Evolutionary conservation across 2,113 vertebrate species (phyloP).

Genomic region (Seriola aureovittata): DNA sequence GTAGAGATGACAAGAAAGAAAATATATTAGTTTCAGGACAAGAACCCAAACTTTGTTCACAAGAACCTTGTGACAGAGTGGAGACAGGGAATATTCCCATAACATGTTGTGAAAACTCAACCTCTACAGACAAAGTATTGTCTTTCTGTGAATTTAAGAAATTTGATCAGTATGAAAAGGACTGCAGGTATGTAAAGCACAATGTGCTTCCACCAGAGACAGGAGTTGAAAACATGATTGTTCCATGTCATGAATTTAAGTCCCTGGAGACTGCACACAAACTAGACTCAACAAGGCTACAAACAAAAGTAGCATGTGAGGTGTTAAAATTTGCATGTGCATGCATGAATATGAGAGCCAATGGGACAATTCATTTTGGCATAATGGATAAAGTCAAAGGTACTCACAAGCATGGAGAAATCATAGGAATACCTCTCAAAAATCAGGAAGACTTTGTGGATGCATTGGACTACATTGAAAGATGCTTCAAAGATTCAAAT

Average conservation of each 20-base stretch:
- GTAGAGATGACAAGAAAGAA: neutral
- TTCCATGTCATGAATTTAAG: constrained; percentile 86
- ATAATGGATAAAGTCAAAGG: constrained; percentile 74
- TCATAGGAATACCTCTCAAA: constrained; percentile 65
- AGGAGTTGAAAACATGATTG: constrained; percentile 75
- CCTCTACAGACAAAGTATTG: accelerated
- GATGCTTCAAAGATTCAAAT: constrained; percentile 45
- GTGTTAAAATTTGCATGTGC: constrained; percentile 82
- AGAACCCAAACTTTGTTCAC: neutral
- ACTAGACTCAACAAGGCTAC: constrained; percentile 49
- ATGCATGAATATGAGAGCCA: constrained; percentile 86
- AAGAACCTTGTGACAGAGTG: neutral
- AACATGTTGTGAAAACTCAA: accelerated
- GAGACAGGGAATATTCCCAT: accelerated
- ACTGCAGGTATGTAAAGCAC: constrained; percentile 80
- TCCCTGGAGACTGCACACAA: constrained; percentile 71
- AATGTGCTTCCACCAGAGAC: constrained; percentile 81
- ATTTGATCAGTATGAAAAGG: constrained; percentile 69
- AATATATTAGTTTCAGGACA: neutral
- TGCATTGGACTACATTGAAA: constrained; percentile 79
- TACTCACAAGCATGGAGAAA: constrained; percentile 74
- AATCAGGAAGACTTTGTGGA: constrained; percentile 61
- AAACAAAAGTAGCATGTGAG: constrained; percentile 81
- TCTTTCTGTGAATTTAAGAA: constrained; percentile 28
- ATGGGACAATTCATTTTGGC: constrained; percentile 87